Base-by-base conservation (phyloP, 2,113 vertebrate genomes). In the Platysteira castanea region DNA sequence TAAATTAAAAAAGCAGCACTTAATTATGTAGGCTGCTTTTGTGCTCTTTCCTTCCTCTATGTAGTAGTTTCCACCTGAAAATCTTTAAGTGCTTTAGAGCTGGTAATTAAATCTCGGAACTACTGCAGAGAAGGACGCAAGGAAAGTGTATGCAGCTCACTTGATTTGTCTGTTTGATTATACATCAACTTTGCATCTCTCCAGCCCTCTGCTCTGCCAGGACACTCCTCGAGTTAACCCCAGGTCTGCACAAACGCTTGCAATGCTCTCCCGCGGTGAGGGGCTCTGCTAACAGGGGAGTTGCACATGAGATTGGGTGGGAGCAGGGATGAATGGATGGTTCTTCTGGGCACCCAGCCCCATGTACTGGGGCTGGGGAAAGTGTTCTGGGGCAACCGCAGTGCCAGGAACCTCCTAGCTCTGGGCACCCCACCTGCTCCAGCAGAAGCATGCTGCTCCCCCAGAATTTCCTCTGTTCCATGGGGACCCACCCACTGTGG, bases 1-100 rank as follows among this genome's bases (percentile, higher is more conserved):
- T 91, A 92, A 96, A 97, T 97, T 95, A 77, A 97, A 97, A 93
- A 95, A 95, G 87, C 93, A 96, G 95, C 93, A 94, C 92, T 96
- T 97, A 93, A 96, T 95, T 96, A 94, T 10, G 71, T 84, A 79
- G 93, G 83, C 57, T 95, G 88, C 85, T 95, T 96, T 90, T 97
- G 94, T 95, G 65, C 84, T 95, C 86, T 60, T 85, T 83, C 56
- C 73, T 96, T 90, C 84, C 87, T 95, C 91, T 80, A 1, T 47
- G 42, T 91, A 86, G 93, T 78, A 93, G 88, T 89, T 97, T 96
- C 94, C 92, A 95, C 91, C 89, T 96, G 97, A 95, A 97, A 95
- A 95, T 96, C 94, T 95, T 95, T 69, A 95, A 97, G 97, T 92
- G 94, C 93, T 95, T 96, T 82, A 90, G 88, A 96, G 95, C 65